phyloP scores from a whole-genome alignment of 2,888 invertebrate species.

The Pyrgus malvae region DNA sequence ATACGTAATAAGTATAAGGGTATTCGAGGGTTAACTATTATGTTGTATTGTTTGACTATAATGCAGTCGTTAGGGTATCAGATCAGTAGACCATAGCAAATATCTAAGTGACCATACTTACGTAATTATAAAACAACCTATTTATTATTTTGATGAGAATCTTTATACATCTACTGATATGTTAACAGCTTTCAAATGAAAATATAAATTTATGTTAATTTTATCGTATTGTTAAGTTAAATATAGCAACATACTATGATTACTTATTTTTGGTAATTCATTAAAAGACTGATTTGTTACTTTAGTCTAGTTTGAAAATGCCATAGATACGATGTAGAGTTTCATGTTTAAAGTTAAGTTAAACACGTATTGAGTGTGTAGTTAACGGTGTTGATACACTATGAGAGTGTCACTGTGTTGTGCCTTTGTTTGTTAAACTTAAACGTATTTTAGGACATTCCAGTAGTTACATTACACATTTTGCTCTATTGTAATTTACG shows the following conservation, averaged over 20 bases:
- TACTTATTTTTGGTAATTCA: constrained; percentile 72
- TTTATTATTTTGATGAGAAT: constrained; percentile 30
- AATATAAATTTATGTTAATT: constrained; percentile 42
- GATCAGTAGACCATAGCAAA: neutral
- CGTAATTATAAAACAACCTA: constrained; percentile 10
- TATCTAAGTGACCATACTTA: constrained; percentile 1
- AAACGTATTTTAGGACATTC: constrained; percentile 60
- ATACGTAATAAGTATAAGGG: constrained; percentile 33
- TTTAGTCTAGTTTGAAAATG: constrained; percentile 81
- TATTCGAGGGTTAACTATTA: constrained; percentile 27
- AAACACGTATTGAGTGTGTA: constrained; percentile 62
- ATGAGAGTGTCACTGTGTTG: constrained; percentile 66
- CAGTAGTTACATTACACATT: constrained; percentile 67
- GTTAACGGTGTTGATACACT: constrained; percentile 62
- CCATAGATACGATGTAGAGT: constrained; percentile 75
- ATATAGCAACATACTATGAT: constrained; percentile 43
- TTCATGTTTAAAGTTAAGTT: constrained; percentile 60
- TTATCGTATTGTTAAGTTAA: constrained; percentile 56
- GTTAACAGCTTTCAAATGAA: constrained; percentile 37
- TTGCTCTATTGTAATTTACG: constrained; percentile 52
- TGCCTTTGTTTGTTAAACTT: constrained; percentile 75
- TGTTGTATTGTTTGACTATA: constrained; percentile 12
- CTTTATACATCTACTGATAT: constrained; percentile 31
- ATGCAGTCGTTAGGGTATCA: constrained; percentile 5
- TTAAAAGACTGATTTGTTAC: constrained; percentile 82